These are phyloP conservation scores for Anoplophora glabripennis DNA, from an alignment of 1,140 invertebrate species.

Conservation along the genomic window DNA sequence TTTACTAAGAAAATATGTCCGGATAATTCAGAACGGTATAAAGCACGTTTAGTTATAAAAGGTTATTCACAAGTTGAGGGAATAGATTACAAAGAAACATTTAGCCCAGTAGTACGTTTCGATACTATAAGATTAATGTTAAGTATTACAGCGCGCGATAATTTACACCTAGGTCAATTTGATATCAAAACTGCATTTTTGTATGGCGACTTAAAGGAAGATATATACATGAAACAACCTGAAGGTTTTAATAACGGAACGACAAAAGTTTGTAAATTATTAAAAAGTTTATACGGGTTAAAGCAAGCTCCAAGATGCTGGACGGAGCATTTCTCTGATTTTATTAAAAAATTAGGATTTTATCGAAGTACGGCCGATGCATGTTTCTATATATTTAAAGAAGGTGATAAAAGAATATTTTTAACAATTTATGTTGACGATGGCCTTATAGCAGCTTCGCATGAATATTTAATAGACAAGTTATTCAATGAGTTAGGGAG, in stretches of 20 bases:
- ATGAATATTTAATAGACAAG: slow-evolving; percentile 7
- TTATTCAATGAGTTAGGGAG: slow-evolving; percentile 8
- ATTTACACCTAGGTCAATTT: too few species aligned
- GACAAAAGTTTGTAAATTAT: slow-evolving; percentile 40
- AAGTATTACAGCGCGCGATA: too few species aligned
- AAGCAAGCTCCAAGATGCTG: slow-evolving; percentile 48
- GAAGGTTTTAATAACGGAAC: slow-evolving; percentile 26
- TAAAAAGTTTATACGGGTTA: slow-evolving; percentile 48
- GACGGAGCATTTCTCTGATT: slow-evolving; percentile 36
- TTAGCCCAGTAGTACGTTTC: too few species aligned
- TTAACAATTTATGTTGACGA: slow-evolving; percentile 53
- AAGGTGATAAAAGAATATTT: slow-evolving; percentile 35
- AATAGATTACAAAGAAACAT: too few species aligned
- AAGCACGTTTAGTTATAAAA: too few species aligned
- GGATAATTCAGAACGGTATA: too few species aligned
- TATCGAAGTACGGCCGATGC: slow-evolving; percentile 40
- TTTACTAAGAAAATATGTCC: too few species aligned
- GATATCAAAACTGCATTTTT: too few species aligned
- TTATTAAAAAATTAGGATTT: slow-evolving; percentile 45
- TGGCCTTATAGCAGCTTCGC: slow-evolving; percentile 37
- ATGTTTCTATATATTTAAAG: slow-evolving; percentile 43
- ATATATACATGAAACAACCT: too few species aligned
- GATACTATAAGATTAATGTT: too few species aligned
- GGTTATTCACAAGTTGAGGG: too few species aligned
- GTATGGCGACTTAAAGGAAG: too few species aligned